A percentile compares a stretch with the other conserved stretches of the same genome.
Evolutionary conservation across 2,797 vertebrate species (phyloP).

Genomic region (Percopsis omiscomaycus): DNA sequence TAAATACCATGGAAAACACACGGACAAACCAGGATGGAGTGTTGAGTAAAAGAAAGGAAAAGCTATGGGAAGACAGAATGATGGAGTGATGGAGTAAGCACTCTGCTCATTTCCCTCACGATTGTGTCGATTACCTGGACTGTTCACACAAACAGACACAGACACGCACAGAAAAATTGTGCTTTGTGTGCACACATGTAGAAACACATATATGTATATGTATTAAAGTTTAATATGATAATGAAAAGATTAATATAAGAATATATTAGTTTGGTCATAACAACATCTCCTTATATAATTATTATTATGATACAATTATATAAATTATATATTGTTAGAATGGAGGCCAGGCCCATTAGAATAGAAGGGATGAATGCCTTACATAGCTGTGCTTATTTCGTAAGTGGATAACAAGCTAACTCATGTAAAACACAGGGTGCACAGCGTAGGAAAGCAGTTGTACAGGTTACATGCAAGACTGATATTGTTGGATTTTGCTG

Average conservation of each 20-base stretch:
- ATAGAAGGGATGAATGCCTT: too few species aligned
- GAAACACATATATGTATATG: conserved; percentile 14
- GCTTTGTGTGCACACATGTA: conserved; percentile 10
- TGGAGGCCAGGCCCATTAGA: too few species aligned
- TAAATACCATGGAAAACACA: conserved; percentile 4
- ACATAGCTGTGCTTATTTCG: too few species aligned
- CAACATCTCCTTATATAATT: too few species aligned
- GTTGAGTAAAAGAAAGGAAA: conserved; percentile 55
- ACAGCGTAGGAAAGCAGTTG: too few species aligned
- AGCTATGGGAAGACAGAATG: conserved; percentile 66
- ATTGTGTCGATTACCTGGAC: conserved; percentile 64
- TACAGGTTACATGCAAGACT: background rate
- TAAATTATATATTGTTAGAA: too few species aligned
- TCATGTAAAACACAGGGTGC: too few species aligned
- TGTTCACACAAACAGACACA: conserved; percentile 29
- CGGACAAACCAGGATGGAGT: conserved; percentile 29
- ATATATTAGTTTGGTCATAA: too few species aligned
- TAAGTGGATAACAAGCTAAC: too few species aligned
- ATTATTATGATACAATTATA: too few species aligned
- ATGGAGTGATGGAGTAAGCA: conserved; percentile 60
- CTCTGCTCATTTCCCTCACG: conserved; percentile 73
- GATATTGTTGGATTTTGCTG: conserved; percentile 54
- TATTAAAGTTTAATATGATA: conserved; percentile 14
- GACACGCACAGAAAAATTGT: conserved; percentile 2
- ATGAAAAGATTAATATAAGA: background rate